Evolutionary conservation across 2,113 vertebrate species (phyloP), one percentile per base, ranked within the genome.

Genomic region (Oryzias melastigma): DNA sequence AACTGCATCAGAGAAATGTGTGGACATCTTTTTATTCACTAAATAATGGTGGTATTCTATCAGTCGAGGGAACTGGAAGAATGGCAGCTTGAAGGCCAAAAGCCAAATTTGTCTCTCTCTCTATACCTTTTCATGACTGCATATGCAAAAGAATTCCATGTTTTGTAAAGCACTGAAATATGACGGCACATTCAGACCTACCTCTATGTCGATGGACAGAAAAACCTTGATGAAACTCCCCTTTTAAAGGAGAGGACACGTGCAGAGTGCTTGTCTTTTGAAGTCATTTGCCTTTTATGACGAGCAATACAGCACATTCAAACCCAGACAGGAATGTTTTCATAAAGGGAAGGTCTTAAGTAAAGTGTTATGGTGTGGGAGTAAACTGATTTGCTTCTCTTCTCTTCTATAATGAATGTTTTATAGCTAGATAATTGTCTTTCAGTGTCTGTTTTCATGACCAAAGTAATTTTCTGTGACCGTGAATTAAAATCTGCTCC

Each of bases 371-470:
- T 66, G 71, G 58, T 40, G 22, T 61, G 73, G 73, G 81, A 52
- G 55, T 75, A 73, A 89, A 84, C 71, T 83, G 72, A 82, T 83
- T 88, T 80, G 55, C 58, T 64, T 79, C 75, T 81, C 72, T 68
- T 77, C 80, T 78, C 69, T 65, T 82, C 81, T 73, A 46, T 53
- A 68, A 52, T 86, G 57, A 83, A 85, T 77, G 81, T 65, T 83
- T 69, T 82, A 66, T 65, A 49, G 61, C 53, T 54, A 54, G 58
- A 8, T 62, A 46, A 1, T 52, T 48, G 52, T 55, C 42, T 65
- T 18, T 55, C 35, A 46, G 42, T 35, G 46, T 66, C 15, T 65
- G 53, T 64, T 65, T 56, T 68, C 45, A 1, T 10, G 44, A 68
- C 66, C 71, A 46, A 50, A 80, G 74, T 81, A 80, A 52, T 55